A percentile compares a stretch with the other conserved stretches of the same genome.
Conservation (phyloP, 2,113 vertebrate genomes). For the Oceanites oceanicus region DNA sequence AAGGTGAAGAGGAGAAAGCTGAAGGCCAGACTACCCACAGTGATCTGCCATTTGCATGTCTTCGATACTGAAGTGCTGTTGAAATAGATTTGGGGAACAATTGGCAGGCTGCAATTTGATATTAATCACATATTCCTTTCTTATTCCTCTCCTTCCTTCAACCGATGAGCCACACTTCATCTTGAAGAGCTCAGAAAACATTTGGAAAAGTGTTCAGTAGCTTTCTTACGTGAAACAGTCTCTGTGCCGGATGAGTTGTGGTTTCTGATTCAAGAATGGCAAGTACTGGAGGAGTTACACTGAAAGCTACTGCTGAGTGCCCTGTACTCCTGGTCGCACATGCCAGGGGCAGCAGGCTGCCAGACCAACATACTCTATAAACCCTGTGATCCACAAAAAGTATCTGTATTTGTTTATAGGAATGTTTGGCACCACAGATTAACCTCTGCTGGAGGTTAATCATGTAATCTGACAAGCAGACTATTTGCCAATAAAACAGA, state of each 20-base stretch:
- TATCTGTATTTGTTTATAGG: not conserved
- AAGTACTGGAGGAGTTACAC: not conserved
- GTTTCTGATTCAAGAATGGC: not conserved
- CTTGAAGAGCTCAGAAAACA: not conserved
- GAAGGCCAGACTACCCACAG: not conserved
- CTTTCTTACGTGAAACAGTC: not conserved
- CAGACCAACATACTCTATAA: not conserved
- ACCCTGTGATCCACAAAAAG: not conserved
- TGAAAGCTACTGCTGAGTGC: fast-evolving
- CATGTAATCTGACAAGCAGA: not conserved
- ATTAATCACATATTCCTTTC: not conserved
- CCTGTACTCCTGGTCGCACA: not conserved
- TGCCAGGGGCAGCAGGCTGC: not conserved
- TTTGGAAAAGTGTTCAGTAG: not conserved
- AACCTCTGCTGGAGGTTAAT: not conserved
- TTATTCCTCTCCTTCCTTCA: not conserved
- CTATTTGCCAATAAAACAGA: not conserved
- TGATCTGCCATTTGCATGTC: not conserved
- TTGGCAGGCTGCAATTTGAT: not conserved
- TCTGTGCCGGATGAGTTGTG: not conserved
- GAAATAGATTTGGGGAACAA: not conserved
- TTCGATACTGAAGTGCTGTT: not conserved
- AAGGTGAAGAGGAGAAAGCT: not conserved
- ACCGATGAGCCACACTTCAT: not conserved
- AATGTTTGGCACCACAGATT: not conserved